Evolutionary conservation across 2,888 invertebrate genomes (phyloP).

Genomic region (Agonum fuliginosum): DNA sequence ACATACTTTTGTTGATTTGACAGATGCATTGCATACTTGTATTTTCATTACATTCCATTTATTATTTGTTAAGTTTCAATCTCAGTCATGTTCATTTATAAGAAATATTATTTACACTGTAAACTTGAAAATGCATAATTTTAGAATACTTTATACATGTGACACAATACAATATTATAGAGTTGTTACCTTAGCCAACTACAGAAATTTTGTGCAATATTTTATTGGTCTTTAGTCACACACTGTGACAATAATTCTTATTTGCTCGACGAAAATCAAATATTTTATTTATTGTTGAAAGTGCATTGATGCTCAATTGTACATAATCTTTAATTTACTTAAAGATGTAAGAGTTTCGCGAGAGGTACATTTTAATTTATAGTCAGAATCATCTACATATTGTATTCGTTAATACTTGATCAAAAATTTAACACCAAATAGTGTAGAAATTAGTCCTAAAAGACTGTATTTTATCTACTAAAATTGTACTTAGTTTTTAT

Average conservation of each 20-base stretch:
- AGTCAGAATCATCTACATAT: constrained; percentile 22
- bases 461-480: background rate
- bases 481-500: background rate
- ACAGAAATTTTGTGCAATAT: constrained; percentile 17
- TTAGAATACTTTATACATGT: constrained; percentile 49
- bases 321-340: constrained; percentile 26
- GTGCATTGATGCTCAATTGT: constrained; percentile 45
- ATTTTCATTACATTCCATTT: constrained; percentile 49
- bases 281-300: constrained; percentile 51
- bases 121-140: constrained; percentile 43
- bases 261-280: constrained; percentile 22
- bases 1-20: background rate
- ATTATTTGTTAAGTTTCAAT: constrained; percentile 21
- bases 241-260: constrained; percentile 41
- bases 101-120: constrained; percentile 45
- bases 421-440: constrained; percentile 12
- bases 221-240: constrained; percentile 46
- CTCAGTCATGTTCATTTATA: constrained; percentile 41
- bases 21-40: constrained; percentile 5
- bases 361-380: constrained; percentile 18
- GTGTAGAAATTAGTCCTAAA: constrained; percentile 9
- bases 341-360: background rate
- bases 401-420: background rate
- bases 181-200: constrained; percentile 22
- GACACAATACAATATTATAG: constrained; percentile 56